phyloP scores from a whole-genome alignment of 2,888 invertebrate genomes.

The Schrankia costaestrigalis region DNA sequence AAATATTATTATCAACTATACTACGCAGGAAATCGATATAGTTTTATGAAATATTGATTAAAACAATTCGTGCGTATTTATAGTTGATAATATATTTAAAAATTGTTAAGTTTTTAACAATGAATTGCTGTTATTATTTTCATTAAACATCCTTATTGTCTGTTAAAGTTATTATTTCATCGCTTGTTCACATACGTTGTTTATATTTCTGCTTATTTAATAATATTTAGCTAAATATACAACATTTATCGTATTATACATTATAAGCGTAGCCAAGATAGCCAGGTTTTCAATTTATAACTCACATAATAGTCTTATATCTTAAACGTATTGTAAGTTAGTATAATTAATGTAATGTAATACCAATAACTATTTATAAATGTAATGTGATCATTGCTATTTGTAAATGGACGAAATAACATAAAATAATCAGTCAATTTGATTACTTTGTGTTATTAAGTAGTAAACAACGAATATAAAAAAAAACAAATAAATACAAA shows the following conservation, averaged over 20 bases:
- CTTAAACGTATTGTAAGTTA: slow-evolving; percentile 64
- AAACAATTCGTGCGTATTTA: background rate
- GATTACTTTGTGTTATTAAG: slow-evolving; percentile 54
- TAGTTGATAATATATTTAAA: slow-evolving; percentile 19
- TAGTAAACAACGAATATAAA: slow-evolving; percentile 77
- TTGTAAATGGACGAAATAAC: slow-evolving; percentile 55
- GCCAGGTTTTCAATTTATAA: slow-evolving; percentile 80
- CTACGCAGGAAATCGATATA: background rate
- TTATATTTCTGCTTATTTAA: slow-evolving; percentile 60
- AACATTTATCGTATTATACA: slow-evolving; percentile 58
- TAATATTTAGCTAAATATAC: slow-evolving; percentile 72
- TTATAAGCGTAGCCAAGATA: slow-evolving; percentile 77
- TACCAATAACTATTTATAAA: slow-evolving; percentile 40
- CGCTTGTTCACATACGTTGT: slow-evolving; percentile 67
- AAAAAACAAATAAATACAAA: slow-evolving; percentile 68
- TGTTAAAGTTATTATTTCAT: slow-evolving; percentile 58
- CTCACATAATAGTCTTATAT: slow-evolving; percentile 67
- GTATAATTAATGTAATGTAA: slow-evolving; percentile 78
- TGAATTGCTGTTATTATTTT: slow-evolving; percentile 74
- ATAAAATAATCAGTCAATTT: slow-evolving; percentile 39
- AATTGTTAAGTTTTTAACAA: slow-evolving; percentile 72
- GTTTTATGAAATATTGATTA: background rate
- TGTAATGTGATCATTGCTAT: slow-evolving; percentile 18
- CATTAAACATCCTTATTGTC: slow-evolving; percentile 75
- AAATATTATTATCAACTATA: slow-evolving; percentile 20